Conservation (phyloP, 2,113 vertebrate genomes). For the Tor tambroides region DNA sequence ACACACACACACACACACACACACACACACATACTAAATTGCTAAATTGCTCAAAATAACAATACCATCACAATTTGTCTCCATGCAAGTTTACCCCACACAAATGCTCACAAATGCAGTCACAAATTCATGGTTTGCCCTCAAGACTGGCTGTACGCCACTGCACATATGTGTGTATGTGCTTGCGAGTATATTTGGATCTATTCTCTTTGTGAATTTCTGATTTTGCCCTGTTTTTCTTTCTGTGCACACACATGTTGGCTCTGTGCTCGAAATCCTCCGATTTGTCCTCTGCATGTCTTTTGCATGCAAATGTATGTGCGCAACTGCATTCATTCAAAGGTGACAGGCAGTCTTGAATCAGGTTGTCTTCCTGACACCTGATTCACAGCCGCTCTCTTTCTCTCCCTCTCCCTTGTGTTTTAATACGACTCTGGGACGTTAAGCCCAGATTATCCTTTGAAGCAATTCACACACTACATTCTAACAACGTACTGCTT, state of each 20-base stretch:
- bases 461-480: conserved; percentile 34
- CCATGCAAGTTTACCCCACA: not conserved
- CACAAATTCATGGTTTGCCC: not conserved
- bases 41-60: conserved; percentile 1
- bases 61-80: no score
- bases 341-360: conserved; percentile 6
- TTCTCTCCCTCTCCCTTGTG: conserved; percentile 12
- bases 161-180: not conserved
- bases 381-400: conserved; percentile 17
- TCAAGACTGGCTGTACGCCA: not conserved
- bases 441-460: conserved; percentile 36
- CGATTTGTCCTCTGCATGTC: not conserved
- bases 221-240: not conserved
- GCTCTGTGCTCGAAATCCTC: not conserved
- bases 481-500: conserved; percentile 11
- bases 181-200: conserved; percentile 2
- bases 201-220: not conserved
- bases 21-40: no score
- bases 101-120: not conserved
- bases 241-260: not conserved
- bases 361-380: conserved; percentile 6
- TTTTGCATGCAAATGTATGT: not conserved
- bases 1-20: no score
- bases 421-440: conserved; percentile 29
- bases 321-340: not conserved